phyloP scores from a whole-genome alignment of 2,797 vertebrate genomes.

The Morelia viridis region DNA sequence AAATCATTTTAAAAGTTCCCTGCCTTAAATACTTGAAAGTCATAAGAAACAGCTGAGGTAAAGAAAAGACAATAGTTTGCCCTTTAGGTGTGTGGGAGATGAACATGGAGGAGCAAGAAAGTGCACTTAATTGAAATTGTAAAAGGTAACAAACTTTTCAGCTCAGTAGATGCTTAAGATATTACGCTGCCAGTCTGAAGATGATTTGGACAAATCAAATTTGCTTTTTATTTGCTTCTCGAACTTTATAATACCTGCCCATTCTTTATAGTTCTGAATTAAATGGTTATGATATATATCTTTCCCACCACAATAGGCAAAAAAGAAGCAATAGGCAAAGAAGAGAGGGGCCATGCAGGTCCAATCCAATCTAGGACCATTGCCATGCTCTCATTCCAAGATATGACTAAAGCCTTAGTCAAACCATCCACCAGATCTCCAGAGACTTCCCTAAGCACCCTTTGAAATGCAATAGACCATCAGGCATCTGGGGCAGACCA shows the following conservation, averaged over 20 bases:
- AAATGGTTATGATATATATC: neutral
- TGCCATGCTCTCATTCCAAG: neutral
- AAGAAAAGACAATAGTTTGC: neutral
- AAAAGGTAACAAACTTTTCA: neutral
- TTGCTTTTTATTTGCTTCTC: neutral
- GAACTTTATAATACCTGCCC: neutral
- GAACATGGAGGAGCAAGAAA: neutral
- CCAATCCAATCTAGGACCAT: neutral
- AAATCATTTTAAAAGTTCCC: neutral
- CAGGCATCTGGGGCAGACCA: neutral
- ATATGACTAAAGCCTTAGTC: neutral
- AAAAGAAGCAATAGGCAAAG: neutral
- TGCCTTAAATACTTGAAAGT: neutral
- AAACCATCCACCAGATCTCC: neutral
- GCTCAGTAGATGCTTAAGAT: neutral
- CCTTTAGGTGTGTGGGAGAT: neutral
- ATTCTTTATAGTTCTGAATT: neutral
- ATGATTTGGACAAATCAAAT: neutral
- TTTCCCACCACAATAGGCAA: neutral
- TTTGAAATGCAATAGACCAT: neutral
- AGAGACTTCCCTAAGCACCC: neutral
- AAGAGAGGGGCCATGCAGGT: neutral
- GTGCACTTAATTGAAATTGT: neutral
- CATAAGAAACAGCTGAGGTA: neutral
- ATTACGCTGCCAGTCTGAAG: neutral